Percentiles rank a stretch among this genome's conserved stretches.
These are phyloP conservation scores for Drosophila biarmipes DNA, from an alignment of 1,140 invertebrate species.

Conservation along the genomic window DNA sequence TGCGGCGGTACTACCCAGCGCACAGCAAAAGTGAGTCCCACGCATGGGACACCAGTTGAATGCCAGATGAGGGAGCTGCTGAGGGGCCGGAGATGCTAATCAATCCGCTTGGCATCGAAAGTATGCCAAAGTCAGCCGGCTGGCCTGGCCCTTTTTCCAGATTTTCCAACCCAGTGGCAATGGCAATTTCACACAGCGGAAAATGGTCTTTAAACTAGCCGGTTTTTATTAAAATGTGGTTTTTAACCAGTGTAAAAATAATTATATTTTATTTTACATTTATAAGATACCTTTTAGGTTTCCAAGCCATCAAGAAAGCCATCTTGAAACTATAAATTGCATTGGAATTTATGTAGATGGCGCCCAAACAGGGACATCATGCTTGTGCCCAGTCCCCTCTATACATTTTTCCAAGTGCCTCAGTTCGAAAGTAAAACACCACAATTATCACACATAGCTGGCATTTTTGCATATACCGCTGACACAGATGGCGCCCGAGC, in stretches of 20 bases:
- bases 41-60: slow-evolving; percentile 34
- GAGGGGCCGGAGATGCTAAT: slow-evolving; percentile 49
- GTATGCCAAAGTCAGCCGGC: slow-evolving; percentile 75
- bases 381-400: not conserved
- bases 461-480: slow-evolving; percentile 69
- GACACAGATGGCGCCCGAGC: slow-evolving; percentile 71
- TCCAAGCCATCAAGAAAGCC: no score
- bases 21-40: slow-evolving; percentile 38
- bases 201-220: not conserved
- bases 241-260: not conserved
- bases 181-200: slow-evolving; percentile 25
- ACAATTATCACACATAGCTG: slow-evolving; percentile 63
- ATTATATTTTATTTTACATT: no score
- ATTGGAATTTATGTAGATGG: no score
- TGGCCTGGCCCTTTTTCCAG: slow-evolving; percentile 42
- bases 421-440: slow-evolving; percentile 58
- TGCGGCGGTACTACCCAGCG: slow-evolving; percentile 28
- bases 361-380: no score
- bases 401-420: slow-evolving; percentile 9
- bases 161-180: slow-evolving; percentile 44
- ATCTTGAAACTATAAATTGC: no score
- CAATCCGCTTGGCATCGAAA: slow-evolving; percentile 63
- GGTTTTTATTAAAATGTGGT: not conserved
- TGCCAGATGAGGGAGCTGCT: slow-evolving; percentile 46
- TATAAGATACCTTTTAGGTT: no score